Evolutionary conservation across 2,113 vertebrate species (phyloP).

Genomic region (Miniopterus natalensis): DNA sequence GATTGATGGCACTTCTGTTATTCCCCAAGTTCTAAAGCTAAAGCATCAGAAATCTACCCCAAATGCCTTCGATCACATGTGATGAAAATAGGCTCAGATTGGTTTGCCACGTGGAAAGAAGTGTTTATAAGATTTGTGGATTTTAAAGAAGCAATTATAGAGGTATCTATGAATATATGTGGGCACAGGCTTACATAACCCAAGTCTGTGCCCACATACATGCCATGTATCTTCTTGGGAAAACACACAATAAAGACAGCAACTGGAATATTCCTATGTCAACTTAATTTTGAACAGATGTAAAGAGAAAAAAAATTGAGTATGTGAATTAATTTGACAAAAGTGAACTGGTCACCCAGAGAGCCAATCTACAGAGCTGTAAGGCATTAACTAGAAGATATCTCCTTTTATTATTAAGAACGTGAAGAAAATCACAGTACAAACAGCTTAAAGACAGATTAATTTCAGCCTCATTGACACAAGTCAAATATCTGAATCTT

Average conservation of each 20-base stretch:
- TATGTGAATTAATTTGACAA: not conserved
- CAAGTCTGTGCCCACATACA: not conserved
- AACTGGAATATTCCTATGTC: not conserved
- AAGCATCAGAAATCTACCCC: not conserved
- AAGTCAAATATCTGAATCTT: not conserved
- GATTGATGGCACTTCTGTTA: not conserved
- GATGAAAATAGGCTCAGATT: slow-evolving; percentile 16
- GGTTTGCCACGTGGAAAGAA: not conserved
- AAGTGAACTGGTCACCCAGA: not conserved
- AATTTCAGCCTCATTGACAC: not conserved
- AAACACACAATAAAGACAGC: not conserved
- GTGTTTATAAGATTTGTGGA: not conserved
- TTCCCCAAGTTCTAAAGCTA: not conserved
- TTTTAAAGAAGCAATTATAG: slow-evolving; percentile 22
- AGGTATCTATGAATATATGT: not conserved
- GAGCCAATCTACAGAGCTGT: not conserved
- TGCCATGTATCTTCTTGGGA: not conserved
- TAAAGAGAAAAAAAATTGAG: not conserved
- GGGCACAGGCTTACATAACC: not conserved
- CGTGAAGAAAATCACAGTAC: not conserved
- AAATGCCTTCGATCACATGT: not conserved
- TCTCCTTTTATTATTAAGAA: not conserved
- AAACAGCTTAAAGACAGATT: not conserved
- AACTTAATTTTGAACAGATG: slow-evolving; percentile 13
- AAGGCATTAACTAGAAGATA: not conserved